Evolutionary conservation across 2,113 vertebrate genomes (phyloP).

Genomic region (Chelonoidis abingdonii): DNA sequence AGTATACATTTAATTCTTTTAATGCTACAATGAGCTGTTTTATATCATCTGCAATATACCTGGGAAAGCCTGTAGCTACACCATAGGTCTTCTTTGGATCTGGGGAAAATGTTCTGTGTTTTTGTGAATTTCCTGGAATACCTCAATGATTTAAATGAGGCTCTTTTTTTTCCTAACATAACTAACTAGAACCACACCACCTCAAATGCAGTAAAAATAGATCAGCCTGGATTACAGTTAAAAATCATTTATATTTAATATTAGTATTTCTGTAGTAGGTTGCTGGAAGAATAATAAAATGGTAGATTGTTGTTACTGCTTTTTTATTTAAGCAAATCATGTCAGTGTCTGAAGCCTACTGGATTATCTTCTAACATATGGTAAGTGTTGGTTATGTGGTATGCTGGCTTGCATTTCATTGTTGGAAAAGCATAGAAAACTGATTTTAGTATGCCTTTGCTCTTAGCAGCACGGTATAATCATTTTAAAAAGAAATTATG

Average conservation of each 20-base stretch:
- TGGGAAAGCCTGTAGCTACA: conserved; percentile 51
- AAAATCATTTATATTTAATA: conserved; percentile 62
- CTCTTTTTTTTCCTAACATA: conserved; percentile 33
- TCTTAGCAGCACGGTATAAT: conserved; percentile 74
- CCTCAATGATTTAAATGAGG: conserved; percentile 51
- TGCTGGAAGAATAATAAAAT: conserved; percentile 66
- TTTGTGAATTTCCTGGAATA: conserved; percentile 55
- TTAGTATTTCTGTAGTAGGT: conserved; percentile 44
- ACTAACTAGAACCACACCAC: conserved; percentile 13
- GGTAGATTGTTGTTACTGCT: conserved; percentile 36
- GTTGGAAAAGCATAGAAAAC: conserved; percentile 77
- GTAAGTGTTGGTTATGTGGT: conserved; percentile 70
- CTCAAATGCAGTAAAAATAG: conserved; percentile 48
- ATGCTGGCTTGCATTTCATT: conserved; percentile 69
- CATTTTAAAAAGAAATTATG: conserved; percentile 76
- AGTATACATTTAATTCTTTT: conserved; percentile 57
- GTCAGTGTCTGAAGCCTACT: conserved; percentile 72
- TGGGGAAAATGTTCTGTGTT: conserved; percentile 24
- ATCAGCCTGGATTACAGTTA: conserved; percentile 30
- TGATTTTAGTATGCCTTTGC: conserved; percentile 73
- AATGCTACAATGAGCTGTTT: conserved; percentile 50
- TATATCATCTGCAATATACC: conserved; percentile 47
- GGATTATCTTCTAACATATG: conserved; percentile 72
- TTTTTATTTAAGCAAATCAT: conserved; percentile 75
- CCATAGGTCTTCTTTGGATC: conserved; percentile 55